Evolutionary conservation across 2,113 vertebrate species (phyloP).

Genomic region (Pyrgilauda ruficollis): DNA sequence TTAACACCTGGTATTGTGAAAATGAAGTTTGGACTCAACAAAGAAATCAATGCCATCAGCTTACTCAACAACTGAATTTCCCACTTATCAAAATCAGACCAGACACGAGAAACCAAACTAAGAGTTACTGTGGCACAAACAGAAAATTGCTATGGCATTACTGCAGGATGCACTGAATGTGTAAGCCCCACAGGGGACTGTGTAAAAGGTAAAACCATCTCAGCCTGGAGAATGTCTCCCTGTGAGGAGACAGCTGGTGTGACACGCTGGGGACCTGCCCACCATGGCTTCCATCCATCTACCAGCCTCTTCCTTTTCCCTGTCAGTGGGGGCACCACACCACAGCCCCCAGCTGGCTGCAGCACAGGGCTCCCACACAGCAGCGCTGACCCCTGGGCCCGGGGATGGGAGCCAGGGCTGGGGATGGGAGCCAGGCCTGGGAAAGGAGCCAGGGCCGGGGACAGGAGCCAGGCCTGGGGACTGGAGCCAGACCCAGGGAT

Average conservation of each 20-base stretch:
- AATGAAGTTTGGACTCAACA: not conserved
- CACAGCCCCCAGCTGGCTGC: rapidly evolving
- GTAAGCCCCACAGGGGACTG: not conserved
- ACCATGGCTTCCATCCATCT: rapidly evolving
- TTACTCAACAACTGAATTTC: not conserved
- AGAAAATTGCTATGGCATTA: rapidly evolving
- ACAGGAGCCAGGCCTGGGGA: rapidly evolving
- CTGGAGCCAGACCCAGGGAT: rapidly evolving
- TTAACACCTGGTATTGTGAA: not conserved
- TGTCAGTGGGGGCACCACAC: rapidly evolving
- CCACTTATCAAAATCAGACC: not conserved
- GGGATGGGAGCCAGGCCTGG: rapidly evolving
- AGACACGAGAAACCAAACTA: not conserved
- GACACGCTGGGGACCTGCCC: rapidly evolving
- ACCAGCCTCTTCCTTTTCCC: not conserved
- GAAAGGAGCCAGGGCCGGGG: rapidly evolving
- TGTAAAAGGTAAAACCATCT: not conserved
- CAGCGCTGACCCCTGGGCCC: rapidly evolving
- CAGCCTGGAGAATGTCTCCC: not conserved
- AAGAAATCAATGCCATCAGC: not conserved
- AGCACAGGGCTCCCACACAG: rapidly evolving
- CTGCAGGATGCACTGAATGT: rapidly evolving
- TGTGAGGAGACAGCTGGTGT: not conserved
- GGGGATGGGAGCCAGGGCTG: no score
- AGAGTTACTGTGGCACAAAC: rapidly evolving